A percentile compares a stretch with the other conserved stretches of the same genome.
phyloP scores from a whole-genome alignment of 2,113 vertebrate species.

The Bambusicola thoracicus region DNA sequence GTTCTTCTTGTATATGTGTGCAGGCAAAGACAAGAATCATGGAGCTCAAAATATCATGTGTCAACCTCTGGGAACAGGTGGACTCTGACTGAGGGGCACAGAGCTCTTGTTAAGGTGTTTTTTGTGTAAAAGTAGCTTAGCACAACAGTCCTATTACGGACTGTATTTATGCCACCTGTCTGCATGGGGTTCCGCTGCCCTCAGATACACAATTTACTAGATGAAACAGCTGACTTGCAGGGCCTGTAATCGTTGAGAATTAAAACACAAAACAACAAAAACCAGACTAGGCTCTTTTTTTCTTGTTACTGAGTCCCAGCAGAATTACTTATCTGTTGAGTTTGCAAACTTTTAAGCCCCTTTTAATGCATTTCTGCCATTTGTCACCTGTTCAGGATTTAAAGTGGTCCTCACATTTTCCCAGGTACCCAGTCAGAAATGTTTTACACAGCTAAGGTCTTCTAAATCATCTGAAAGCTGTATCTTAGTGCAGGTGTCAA shows the following conservation, averaged over 20 bases:
- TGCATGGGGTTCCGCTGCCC: slow-evolving; percentile 58
- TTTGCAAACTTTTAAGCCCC: not conserved
- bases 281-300: not conserved
- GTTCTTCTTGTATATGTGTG: slow-evolving; percentile 16
- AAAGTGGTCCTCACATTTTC: not conserved
- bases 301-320: not conserved
- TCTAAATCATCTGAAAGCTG: slow-evolving; percentile 1
- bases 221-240: slow-evolving; percentile 81
- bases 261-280: slow-evolving; percentile 9
- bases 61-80: slow-evolving; percentile 74
- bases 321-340: slow-evolving; percentile 26
- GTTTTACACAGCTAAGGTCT: not conserved
- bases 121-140: slow-evolving; percentile 80
- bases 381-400: slow-evolving; percentile 37
- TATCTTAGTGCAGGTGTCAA: not conserved
- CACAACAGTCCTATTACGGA: slow-evolving; percentile 72
- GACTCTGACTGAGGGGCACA: slow-evolving; percentile 65
- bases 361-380: not conserved
- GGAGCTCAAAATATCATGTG: slow-evolving; percentile 44
- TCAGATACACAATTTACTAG: slow-evolving; percentile 62
- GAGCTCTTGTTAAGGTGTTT: slow-evolving; percentile 83
- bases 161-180: slow-evolving; percentile 85
- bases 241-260: slow-evolving; percentile 35
- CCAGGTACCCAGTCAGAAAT: not conserved
- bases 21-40: slow-evolving; percentile 1